Evolutionary conservation across 1,140 invertebrate genomes (phyloP).

Genomic region (Drosophila nigrodunni): DNA sequence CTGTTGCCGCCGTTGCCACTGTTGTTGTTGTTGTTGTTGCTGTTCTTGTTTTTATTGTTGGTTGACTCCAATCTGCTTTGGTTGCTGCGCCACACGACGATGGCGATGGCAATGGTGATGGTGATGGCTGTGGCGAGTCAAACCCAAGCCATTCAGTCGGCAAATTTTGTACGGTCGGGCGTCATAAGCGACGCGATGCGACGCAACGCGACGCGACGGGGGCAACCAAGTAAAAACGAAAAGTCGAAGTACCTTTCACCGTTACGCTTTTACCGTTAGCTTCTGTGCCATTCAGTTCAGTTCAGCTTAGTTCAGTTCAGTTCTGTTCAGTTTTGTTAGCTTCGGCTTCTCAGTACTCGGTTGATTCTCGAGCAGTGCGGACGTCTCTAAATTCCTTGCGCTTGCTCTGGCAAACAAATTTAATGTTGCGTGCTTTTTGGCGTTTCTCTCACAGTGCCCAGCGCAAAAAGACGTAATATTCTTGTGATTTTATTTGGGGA

Average conservation of each 20-base stretch:
- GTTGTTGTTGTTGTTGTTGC: slow-evolving; percentile 49
- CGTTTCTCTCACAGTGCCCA: neutral
- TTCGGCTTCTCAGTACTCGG: slow-evolving; percentile 61
- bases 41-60: slow-evolving; percentile 82
- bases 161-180: slow-evolving; percentile 76
- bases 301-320: slow-evolving; percentile 3
- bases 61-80: slow-evolving; percentile 83
- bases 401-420: neutral
- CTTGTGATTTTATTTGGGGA: neutral
- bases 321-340: slow-evolving; percentile 24
- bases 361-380: slow-evolving; percentile 61
- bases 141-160: slow-evolving; percentile 70
- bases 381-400: slow-evolving; percentile 30
- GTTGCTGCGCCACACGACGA: slow-evolving; percentile 80
- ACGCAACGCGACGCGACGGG: slow-evolving; percentile 2
- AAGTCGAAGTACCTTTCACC: slow-evolving; percentile 62
- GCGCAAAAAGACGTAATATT: slow-evolving; percentile 62
- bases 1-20: slow-evolving; percentile 59
- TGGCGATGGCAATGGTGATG: slow-evolving; percentile 35
- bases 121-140: slow-evolving; percentile 44
- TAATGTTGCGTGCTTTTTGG: slow-evolving; percentile 9
- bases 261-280: slow-evolving; percentile 50
- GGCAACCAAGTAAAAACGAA: slow-evolving; percentile 58
- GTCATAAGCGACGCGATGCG: slow-evolving; percentile 22
- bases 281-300: slow-evolving; percentile 27